Percentiles rank a stretch among this genome's conserved stretches.
Evolutionary conservation across 2,113 vertebrate species (phyloP).

Genomic region (Psophia crepitans): DNA sequence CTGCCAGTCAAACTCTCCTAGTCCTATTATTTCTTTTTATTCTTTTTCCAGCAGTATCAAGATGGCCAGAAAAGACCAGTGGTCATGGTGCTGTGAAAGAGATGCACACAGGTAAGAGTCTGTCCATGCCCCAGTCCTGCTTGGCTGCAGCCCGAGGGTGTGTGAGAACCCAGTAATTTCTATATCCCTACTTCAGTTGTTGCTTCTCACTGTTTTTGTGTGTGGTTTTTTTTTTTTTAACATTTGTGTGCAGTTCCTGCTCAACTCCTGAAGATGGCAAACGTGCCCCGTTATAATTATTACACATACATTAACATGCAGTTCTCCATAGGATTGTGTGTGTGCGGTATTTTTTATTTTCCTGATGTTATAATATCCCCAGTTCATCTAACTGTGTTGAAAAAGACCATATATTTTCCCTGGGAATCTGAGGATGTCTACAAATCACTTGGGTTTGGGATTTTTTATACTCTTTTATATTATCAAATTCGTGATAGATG

Average conservation of each 20-base stretch:
- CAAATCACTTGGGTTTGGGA: background rate
- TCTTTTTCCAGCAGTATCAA: background rate
- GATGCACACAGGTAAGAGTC: background rate
- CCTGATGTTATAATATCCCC: background rate
- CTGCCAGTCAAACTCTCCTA: background rate
- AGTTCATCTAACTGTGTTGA: background rate
- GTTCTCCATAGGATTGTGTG: background rate
- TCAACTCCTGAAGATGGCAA: conserved; percentile 40
- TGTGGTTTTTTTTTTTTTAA: background rate
- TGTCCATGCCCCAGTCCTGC: background rate
- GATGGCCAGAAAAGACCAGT: background rate
- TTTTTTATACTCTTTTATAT: background rate
- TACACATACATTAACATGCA: accelerated
- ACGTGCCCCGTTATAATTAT: background rate
- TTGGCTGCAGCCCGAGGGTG: background rate
- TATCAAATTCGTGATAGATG: background rate
- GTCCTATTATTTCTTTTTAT: background rate
- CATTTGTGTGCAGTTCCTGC: background rate
- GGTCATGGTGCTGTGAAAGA: background rate
- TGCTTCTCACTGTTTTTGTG: background rate
- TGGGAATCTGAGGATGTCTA: background rate
- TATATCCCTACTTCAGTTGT: background rate
- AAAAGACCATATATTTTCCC: background rate
- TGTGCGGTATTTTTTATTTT: background rate
- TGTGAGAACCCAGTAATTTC: background rate